Base-by-base conservation (phyloP, 2,113 vertebrate genomes). In the Albula goreensis region DNA sequence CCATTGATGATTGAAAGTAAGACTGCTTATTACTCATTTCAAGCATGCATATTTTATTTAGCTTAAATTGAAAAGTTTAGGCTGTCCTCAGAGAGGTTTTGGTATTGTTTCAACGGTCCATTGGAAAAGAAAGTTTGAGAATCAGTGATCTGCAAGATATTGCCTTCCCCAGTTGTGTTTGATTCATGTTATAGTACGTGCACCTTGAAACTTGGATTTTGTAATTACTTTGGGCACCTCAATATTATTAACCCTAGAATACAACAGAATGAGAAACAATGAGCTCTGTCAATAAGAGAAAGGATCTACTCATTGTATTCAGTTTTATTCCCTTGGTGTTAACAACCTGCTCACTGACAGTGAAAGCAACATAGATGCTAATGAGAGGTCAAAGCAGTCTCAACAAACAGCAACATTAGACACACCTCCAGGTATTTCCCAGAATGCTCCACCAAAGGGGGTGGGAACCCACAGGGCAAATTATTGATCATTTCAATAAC, bases 141-240 rank as follows among this genome's bases (percentile, higher is more conserved):
- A 66, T 19, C 7, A 22, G 3, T 22, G 60, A 66, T 3, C 19
- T 66, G 57, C 11, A 60, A 66, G 17, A 19, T 66, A 66, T 66
- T 66, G 60, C 19, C 85, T 81, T 66, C 81, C 60, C 81, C 85
- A 81, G 70, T 85, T 66, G 79, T 81, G 31, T 86, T 79, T 19
- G 31, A 57, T 79, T 11, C 79, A 81, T 50, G 56, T 19, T 63
- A 66, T 57, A 86, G 79, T 66, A 9, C 11, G 12, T 49, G 50
- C 63, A 80, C 80, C 79, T 53, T 86, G 25, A 48, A 86, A 79
- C 41, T 50, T 70, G 80, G 85, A 86, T 86, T 19, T 70, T 74
- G 85, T 50, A 83, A 50, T 83, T 83, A 86, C 57, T 83, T 49
- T 63, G 50, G 50, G 78, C 82, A 82, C 77, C 74, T 25, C 74